These are phyloP conservation scores for Myotis vivesi DNA, from an alignment of 2,797 vertebrate species.

Conservation along the genomic window DNA sequence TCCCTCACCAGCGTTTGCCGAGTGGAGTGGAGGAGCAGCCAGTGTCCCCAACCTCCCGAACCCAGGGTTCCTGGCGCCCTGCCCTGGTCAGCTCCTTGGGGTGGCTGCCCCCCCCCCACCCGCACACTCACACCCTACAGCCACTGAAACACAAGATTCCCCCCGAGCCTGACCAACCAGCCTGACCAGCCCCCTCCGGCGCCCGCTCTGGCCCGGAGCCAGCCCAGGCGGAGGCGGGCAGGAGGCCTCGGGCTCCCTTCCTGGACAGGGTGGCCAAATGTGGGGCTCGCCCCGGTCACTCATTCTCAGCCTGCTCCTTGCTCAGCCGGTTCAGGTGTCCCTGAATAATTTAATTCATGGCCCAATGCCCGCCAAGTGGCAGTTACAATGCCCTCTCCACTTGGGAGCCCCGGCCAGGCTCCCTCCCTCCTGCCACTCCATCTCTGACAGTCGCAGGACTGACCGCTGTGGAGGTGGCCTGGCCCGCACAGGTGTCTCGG, in stretches of 20 bases:
- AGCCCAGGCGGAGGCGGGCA: neutral
- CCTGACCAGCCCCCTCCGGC: conserved; percentile 9
- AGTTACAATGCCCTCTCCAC: neutral
- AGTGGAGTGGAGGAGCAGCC: neutral
- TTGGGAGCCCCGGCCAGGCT: neutral
- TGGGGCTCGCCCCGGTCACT: neutral
- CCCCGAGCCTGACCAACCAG: conserved; percentile 51
- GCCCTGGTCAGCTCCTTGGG: neutral
- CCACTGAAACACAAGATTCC: neutral
- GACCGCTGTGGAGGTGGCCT: conserved; percentile 58
- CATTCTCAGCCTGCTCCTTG: neutral
- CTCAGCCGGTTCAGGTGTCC: neutral
- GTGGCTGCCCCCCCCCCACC: neutral
- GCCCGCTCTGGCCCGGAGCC: neutral
- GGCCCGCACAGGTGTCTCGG: conserved; percentile 71
- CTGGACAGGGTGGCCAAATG: neutral
- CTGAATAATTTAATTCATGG: conserved; percentile 17
- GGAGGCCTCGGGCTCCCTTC: neutral
- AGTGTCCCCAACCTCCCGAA: too few relatives aligned
- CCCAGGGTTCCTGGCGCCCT: neutral
- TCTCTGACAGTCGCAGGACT: neutral
- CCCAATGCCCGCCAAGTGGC: neutral
- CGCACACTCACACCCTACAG: neutral
- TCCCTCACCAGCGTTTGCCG: neutral
- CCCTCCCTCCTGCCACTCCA: neutral